These are phyloP conservation scores for Hypercompe scribonia DNA, from an alignment of 2,888 invertebrate species.

Conservation along the genomic window DNA sequence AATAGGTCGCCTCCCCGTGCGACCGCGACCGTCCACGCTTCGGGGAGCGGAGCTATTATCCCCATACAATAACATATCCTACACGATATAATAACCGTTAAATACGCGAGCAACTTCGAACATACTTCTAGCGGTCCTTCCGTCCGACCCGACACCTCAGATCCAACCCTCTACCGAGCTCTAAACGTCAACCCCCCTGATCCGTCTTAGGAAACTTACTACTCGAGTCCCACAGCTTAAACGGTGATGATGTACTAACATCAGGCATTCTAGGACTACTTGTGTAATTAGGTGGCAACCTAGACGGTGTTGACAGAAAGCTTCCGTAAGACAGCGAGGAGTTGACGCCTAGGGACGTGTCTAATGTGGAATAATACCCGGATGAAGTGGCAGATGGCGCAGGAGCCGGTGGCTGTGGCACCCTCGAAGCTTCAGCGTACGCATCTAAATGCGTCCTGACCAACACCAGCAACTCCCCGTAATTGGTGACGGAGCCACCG, in stretches of 20 bases:
- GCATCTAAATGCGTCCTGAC: slow-evolving; percentile 82
- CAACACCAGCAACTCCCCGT: slow-evolving; percentile 74
- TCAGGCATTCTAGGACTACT: slow-evolving; percentile 80
- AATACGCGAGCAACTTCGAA: slow-evolving; percentile 56
- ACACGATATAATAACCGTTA: slow-evolving; percentile 48
- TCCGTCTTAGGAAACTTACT: slow-evolving; percentile 68
- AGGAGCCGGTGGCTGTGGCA: slow-evolving; percentile 74
- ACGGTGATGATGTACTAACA: slow-evolving; percentile 72
- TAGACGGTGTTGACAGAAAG: slow-evolving; percentile 77
- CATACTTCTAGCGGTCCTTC: slow-evolving; percentile 64
- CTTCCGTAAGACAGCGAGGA: slow-evolving; percentile 82
- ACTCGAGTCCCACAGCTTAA: slow-evolving; percentile 75
- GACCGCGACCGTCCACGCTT: slow-evolving; percentile 43
- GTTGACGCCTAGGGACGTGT: slow-evolving; percentile 82
- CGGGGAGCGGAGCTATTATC: slow-evolving; percentile 81
- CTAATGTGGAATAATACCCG: slow-evolving; percentile 83
- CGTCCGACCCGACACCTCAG: slow-evolving; percentile 68
- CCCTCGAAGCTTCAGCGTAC: slow-evolving; percentile 77
- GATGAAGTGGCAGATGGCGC: slow-evolving; percentile 83
- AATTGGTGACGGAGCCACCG: slow-evolving; percentile 70
- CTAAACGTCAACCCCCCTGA: slow-evolving; percentile 75
- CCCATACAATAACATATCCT: slow-evolving; percentile 59
- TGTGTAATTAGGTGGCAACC: slow-evolving; percentile 76
- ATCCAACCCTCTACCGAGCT: slow-evolving; percentile 64
- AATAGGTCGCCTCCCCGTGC: slow-evolving; percentile 81